Evolutionary conservation across 2,113 vertebrate species (phyloP), one percentile per base, ranked within the genome.

Genomic region (Festucalex cinctus): DNA sequence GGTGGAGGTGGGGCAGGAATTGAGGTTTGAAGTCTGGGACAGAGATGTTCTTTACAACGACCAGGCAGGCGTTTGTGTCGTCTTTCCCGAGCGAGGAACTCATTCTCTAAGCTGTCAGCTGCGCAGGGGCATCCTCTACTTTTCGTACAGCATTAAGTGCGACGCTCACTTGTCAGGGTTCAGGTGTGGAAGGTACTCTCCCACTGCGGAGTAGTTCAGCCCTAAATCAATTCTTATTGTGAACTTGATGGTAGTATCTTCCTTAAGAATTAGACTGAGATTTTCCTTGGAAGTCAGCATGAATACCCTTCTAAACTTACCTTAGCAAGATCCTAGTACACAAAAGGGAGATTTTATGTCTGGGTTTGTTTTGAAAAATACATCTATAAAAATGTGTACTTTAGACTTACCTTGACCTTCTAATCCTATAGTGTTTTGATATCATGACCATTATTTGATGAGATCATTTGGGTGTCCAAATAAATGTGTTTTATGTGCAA

Each of bases 11-110:
- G 91, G 86, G 41, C 86, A 88, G n/a, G 78, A 79, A 48, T 60
- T 93, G 71, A 83, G 79, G 60, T 80, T 93, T 37, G 91, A 93
- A 78, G 90, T 93, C 17, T 93, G 92, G 92, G 92, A 93, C 22
- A 83, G 77, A 53, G 92, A 93, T 4, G 85, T 92, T 22, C 4
- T 86, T 19, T 92, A 86, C 35, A 85, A 91, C 44, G 91, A 93
- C 57, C 26, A 83, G 1, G 78, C 81, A 0, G 91, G 91, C 10
- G 80, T 14, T 63, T 93, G 91, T 19, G 1, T 86, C 0, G 26
- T 91, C 43, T 82, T 82, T 19, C 91, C 90, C 1, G 88, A 92
- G 80, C 60, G 72, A 70, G 92, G 92, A 59, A 81, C 46, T 44
- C 86, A 86, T 56, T 86, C 86, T 1, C 65, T 88, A 3, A 90